Evolutionary conservation across 2,888 invertebrate genomes (phyloP).

Genomic region (Sericinus montela): DNA sequence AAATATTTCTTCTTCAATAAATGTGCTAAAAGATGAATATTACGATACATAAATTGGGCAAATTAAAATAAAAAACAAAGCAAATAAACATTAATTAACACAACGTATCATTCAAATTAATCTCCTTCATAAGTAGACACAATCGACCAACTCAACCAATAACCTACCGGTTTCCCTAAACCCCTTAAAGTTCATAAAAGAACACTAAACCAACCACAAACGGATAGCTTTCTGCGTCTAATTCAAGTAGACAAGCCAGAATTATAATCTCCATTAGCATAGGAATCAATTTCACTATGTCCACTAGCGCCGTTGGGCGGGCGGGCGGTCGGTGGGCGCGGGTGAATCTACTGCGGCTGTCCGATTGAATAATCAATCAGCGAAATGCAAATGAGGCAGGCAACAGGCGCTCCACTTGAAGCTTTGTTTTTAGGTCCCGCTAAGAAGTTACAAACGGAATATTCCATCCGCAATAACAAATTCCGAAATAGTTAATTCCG

Average conservation of each 20-base stretch:
- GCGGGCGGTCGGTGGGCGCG: constrained; percentile 16
- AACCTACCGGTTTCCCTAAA: no score
- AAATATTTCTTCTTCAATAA: no score
- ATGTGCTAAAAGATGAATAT: no score
- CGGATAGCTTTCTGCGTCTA: constrained; percentile 3
- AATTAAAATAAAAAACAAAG: no score
- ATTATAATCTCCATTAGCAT: constrained; percentile 60
- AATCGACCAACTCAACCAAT: no score
- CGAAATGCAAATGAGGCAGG: constrained; percentile 64
- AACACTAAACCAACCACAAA: no score
- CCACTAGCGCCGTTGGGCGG: constrained; percentile 28
- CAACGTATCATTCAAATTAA: no score
- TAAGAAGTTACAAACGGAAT: constrained; percentile 27
- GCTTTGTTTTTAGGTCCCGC: constrained; percentile 34
- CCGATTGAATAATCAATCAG: constrained; percentile 75
- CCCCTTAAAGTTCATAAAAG: no score
- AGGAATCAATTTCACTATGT: constrained; percentile 53
- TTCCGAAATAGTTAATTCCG: constrained; percentile 13
- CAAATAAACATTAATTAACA: no score
- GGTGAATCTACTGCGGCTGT: constrained; percentile 41
- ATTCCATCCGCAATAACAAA: constrained; percentile 19
- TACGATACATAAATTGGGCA: no score
- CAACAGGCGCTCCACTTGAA: constrained; percentile 51
- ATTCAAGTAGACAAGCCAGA: constrained; percentile 31
- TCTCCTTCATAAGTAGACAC: no score